These are phyloP conservation scores for Sylvicapra grimmia DNA, from an alignment of 2,113 vertebrate genomes.

Conservation along the genomic window DNA sequence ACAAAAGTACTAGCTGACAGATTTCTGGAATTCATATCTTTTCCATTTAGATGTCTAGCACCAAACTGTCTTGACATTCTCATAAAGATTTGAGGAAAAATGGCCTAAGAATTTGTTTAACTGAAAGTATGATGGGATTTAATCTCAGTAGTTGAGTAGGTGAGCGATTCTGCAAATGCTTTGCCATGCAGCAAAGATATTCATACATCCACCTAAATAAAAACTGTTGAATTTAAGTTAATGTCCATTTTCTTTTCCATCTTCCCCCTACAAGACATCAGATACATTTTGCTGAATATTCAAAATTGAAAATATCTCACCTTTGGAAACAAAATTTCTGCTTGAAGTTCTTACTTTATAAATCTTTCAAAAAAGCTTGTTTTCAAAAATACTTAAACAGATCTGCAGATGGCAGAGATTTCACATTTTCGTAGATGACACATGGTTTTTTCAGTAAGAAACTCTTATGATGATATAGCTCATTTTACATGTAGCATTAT, in stretches of 20 bases:
- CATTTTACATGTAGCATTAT: background rate
- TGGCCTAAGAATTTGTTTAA: background rate
- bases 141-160: background rate
- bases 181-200: background rate
- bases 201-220: background rate
- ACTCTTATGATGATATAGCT: background rate
- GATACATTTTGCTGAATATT: slow-evolving; percentile 20
- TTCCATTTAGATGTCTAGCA: background rate
- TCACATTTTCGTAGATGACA: background rate
- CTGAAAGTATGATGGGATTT: background rate
- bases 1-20: background rate
- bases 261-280: background rate
- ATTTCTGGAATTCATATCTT: background rate
- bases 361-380: background rate
- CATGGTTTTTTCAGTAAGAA: slow-evolving; percentile 3
- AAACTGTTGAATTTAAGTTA: slow-evolving; percentile 9
- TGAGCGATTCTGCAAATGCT: slow-evolving; percentile 3
- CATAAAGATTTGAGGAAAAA: background rate
- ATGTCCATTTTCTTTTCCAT: background rate
- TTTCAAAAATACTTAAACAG: slow-evolving; percentile 40
- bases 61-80: slow-evolving; percentile 1
- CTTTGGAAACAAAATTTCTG: slow-evolving; percentile 42
- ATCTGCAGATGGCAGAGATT: background rate
- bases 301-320: background rate
- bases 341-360: slow-evolving; percentile 21